Evolutionary conservation across 2,113 vertebrate species (phyloP), one percentile per base, ranked within the genome.

Genomic region (Sylvilagus bachmani): DNA sequence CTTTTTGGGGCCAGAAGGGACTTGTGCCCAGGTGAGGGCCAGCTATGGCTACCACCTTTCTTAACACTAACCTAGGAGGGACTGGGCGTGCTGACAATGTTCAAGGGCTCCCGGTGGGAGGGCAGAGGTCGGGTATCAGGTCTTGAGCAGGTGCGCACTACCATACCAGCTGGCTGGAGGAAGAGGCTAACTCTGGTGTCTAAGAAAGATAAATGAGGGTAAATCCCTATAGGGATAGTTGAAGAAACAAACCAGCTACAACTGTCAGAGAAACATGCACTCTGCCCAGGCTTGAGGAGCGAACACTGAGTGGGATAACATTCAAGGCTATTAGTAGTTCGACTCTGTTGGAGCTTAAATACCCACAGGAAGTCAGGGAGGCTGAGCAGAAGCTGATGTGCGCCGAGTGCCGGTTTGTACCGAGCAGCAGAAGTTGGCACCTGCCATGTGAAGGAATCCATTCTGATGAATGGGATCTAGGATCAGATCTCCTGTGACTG

Each of bases 1-100:
- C 7, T 77, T 66, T 94, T 84, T 77, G 27, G 44, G 77, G 36
- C n/a, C 31, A 73, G 62, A 77, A 90, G 53, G 12, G 24, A 84
- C 31, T 5, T 33, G 51, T 12, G 25, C 16, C 8, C 71, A 69
- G 6, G 4, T 9, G 12, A 87, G 2, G 88, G 29, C 69, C 51
- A 70, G 33, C 6, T 44, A 71, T 0, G 51, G 10, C 21, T 4
- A 44, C 51, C 29, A 1, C 29, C 29, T 81, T 86, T 21, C 33
- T 51, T 69, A 14, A 6, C 51, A 49, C 49, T 49, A 25, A 49
- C 62, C 58, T 27, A 36, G 51, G 21, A 86, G 21, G 25, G 25
- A 17, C 69, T 38, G 10, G 31, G 12, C 24, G 8, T 55, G 29
- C 61, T 67, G 44, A 73, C 71, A 44, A 27, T 25, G 70, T 9